Conservation (phyloP, 2,888 invertebrate genomes). For the Exocentrus adspersus region DNA sequence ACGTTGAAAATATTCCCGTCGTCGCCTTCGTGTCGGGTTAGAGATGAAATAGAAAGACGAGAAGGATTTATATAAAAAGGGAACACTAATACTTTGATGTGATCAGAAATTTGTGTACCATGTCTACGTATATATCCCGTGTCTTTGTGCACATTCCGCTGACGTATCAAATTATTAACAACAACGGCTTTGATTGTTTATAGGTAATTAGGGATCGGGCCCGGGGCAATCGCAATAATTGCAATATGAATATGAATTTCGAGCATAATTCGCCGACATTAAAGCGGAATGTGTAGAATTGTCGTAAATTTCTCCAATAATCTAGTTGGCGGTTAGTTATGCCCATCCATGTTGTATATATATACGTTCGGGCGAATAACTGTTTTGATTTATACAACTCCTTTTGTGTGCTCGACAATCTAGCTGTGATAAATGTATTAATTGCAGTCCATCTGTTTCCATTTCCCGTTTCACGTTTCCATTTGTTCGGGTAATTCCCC, state of each 20-base stretch:
- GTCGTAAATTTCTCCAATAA: not conserved
- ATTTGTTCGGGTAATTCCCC: not conserved
- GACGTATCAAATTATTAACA: not conserved
- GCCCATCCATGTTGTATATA: not conserved
- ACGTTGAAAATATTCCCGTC: too few relatives aligned
- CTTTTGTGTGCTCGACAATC: not conserved
- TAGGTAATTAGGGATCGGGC: not conserved
- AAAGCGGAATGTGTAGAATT: not conserved
- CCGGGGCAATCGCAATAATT: not conserved
- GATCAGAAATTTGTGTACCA: too few relatives aligned
- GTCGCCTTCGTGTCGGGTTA: too few relatives aligned
- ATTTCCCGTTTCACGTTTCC: too few relatives aligned
- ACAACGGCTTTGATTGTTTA: not conserved
- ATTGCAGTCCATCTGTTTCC: not conserved
- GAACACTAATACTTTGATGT: too few relatives aligned
- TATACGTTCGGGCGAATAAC: not conserved
- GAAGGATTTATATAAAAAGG: too few relatives aligned
- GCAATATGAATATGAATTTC: not conserved
- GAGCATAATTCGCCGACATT: not conserved
- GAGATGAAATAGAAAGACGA: too few relatives aligned
- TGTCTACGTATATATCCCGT: too few relatives aligned
- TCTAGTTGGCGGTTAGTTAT: constrained; percentile 1
- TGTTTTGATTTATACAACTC: not conserved
- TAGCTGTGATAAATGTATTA: not conserved
- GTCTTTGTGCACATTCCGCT: too few relatives aligned